Base-by-base conservation (phyloP, 2,113 vertebrate species). In the Cygnus buccinator region DNA sequence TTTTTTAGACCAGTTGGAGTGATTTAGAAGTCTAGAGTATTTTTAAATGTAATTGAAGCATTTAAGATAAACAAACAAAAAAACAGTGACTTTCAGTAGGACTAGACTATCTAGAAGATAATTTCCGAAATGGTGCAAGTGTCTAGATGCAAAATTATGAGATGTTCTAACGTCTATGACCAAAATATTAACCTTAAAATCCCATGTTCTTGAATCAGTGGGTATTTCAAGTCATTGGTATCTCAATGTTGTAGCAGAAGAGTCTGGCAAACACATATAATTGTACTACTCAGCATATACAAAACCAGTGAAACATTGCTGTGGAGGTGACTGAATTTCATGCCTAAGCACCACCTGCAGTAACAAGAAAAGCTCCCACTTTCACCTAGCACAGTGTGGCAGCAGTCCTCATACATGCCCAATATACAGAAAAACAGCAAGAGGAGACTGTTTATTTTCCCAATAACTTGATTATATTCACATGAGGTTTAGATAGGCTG, bases 11-110 rank as follows among this genome's bases (percentile, higher is more conserved):
- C 7, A 67, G 67, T 37, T 87, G 76, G 71, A 10, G 66, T 0
- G 0, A 88, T 88, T 95, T 80, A 83, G 57, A 92, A 84, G 39
- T 83, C 70, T 91, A 46, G 57, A 65, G 15, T 41, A n/a, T 39
- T 80, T 91, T 76, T 82, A 83, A 95, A 90, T 66, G 55, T 0
- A 41, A 73, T 57, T 50, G 62, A 84, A 65, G 6, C 14, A n/a
- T 70, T 92, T 23, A 84, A 14, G 39, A 39, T 39, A 39, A 57
- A 84, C 94, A 96, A 95, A 9, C 13, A 61, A 37, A 62, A 37
- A 13, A 48, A 26, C 13, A 26, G 33, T 37, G 55, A 48, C 37
- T 75, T 94, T 71, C 43, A 61, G 48, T 68, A 48, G 48, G 73
- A 82, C 63, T 78, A 84, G 23, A 29, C 44, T 31, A 66, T 52